Evolutionary conservation across 2,888 invertebrate species (phyloP), one percentile per base, ranked within the genome.

Genomic region (Drosophila siamana): DNA sequence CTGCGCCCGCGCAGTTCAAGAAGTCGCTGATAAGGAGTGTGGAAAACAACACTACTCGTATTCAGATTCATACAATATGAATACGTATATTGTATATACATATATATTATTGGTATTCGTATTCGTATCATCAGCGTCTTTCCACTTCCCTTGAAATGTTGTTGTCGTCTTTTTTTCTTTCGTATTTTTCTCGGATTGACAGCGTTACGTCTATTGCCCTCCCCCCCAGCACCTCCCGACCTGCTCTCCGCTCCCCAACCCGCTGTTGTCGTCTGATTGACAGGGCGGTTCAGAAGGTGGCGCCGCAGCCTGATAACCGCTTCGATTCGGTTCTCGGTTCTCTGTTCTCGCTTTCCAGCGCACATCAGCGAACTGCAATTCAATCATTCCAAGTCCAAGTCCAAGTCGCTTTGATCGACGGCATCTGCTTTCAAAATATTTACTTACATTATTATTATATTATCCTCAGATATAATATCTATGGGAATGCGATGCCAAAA

Each of bases 291-390:
- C 76, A 81, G 22, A 13, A 65, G 88, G 76, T 81, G 63, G 15
- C 66, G 15, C 47, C 24, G 19, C 52, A 41, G 64, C 44, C 62
- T 76, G 82, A 85, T 81, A 87, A 85, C 82, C 55, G 82, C 79
- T 78, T 87, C 55, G 59, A 82, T 47, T 70, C 66, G 77, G 77
- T 71, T 81, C n/a, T 33, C n/a, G 11, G 73, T 24, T n/a, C n/a
- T n/a, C n/a, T n/a, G n/a, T n/a, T n/a, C n/a, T n/a, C n/a, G n/a
- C n/a, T n/a, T n/a, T n/a, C n/a, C n/a, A 15, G 9, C 24, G 5
- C 7, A 30, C 28, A 46, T 13, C 44, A 46, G 11, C 24, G 7
- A 54, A 41, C 47, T 47, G 54, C 55, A 48, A 13, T 43, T 9
- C 1, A 9, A 15, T 44, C 28, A 38, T 36, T 48, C 28, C 43